Evolutionary conservation across 2,888 invertebrate genomes (phyloP).

Genomic region (Lampropteryx suffumata): DNA sequence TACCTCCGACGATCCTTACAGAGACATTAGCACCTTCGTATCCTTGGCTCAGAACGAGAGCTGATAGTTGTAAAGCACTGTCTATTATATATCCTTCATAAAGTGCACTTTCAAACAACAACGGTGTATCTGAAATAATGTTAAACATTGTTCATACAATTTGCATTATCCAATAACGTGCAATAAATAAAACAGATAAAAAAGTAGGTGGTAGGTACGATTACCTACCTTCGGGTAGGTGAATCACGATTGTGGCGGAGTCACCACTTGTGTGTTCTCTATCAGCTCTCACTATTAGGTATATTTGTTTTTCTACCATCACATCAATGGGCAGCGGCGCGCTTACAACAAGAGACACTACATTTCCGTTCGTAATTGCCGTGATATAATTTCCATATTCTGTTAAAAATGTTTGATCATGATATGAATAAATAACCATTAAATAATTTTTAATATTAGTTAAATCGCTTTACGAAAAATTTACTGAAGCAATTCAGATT

Average conservation of each 20-base stretch:
- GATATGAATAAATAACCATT: neutral
- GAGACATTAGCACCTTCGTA: conserved; percentile 43
- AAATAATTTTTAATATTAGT: neutral
- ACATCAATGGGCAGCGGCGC: conserved; percentile 43
- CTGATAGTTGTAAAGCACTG: conserved; percentile 42
- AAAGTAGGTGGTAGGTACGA: too few species aligned
- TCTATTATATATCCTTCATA: conserved; percentile 57
- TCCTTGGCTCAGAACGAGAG: conserved; percentile 51
- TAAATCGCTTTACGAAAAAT: too few species aligned
- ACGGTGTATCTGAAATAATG: conserved; percentile 44
- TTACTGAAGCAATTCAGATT: neutral
- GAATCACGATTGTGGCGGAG: conserved; percentile 58
- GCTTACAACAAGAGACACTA: conserved; percentile 44
- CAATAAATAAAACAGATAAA: too few species aligned
- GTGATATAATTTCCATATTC: conserved; percentile 50
- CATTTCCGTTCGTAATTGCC: conserved; percentile 39
- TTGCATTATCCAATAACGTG: too few species aligned
- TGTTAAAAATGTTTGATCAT: conserved; percentile 38
- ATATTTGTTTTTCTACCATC: conserved; percentile 46
- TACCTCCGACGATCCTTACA: conserved; percentile 46
- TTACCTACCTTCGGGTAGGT: conserved; percentile 61
- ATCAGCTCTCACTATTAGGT: conserved; percentile 57
- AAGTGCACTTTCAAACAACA: conserved; percentile 51
- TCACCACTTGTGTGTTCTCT: conserved; percentile 62
- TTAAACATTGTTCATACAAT: too few species aligned